Evolutionary conservation across 1,140 invertebrate species (phyloP).

Genomic region (Cecropterus lyciades): DNA sequence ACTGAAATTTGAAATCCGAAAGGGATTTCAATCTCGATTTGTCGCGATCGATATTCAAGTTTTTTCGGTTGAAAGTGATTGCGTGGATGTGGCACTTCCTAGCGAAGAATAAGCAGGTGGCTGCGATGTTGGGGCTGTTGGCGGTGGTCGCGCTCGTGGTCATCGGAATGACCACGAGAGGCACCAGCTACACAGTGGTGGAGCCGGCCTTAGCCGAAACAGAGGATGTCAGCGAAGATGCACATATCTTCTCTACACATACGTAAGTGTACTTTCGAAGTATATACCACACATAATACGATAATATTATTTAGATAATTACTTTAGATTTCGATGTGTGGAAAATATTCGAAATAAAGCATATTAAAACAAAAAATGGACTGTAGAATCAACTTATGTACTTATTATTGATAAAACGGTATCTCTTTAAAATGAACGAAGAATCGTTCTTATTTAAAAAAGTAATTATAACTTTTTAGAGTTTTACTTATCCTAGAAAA

Average conservation of each 20-base stretch:
- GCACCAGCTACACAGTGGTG: conserved; percentile 49
- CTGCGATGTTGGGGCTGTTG: conserved; percentile 66
- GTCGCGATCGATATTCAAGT: background rate
- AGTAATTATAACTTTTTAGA: too few relatives aligned
- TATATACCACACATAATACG: too few relatives aligned
- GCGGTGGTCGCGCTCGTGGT: conserved; percentile 62
- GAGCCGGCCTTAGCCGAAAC: conserved; percentile 48
- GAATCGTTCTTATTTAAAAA: too few relatives aligned
- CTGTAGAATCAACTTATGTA: too few relatives aligned
- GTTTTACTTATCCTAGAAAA: too few relatives aligned
- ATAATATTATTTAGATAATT: too few relatives aligned
- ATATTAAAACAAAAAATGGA: too few relatives aligned
- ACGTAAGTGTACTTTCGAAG: conserved; percentile 70
- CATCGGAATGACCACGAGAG: conserved; percentile 64
- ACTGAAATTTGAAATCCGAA: background rate
- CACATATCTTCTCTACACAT: conserved; percentile 69
- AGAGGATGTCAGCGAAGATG: conserved; percentile 67
- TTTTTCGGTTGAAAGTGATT: background rate
- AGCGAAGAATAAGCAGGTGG: conserved; percentile 69
- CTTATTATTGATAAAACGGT: too few relatives aligned
- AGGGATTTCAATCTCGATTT: too few relatives aligned
- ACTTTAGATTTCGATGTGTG: too few relatives aligned
- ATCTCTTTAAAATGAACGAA: too few relatives aligned
- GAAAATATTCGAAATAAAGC: too few relatives aligned
- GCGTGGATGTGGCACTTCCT: conserved; percentile 76